Evolutionary conservation across 1,140 invertebrate genomes (phyloP), one percentile per base, ranked within the genome.

Genomic region (Drosophila setifemur): DNA sequence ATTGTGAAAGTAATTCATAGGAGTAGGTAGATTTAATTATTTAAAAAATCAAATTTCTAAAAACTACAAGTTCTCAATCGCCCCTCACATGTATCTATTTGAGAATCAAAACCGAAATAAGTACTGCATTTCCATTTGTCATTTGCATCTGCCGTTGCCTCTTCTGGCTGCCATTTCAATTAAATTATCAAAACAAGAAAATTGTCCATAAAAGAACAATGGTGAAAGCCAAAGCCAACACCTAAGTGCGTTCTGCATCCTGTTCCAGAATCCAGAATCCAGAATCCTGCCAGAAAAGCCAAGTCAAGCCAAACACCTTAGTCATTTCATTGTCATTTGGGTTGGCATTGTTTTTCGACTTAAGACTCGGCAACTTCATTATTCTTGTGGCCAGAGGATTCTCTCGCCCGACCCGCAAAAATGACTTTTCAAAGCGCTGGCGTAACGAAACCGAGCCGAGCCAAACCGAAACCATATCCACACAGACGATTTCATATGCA

Each of bases 351-450:
- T 83, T 77, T 70, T 54, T 53, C 70, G 42, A 86, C 81, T 86
- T 86, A 86, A 86, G 81, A 86, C 74, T 70, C 77, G 79, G 55
- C 70, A 86, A 86, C 72, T 70, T 70, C 75, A 86, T 86, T 86
- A 86, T 86, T 79, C 61, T 68, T 67, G 60, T 81, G 81, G 74
- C 75, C 76, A 73, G 40, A 73, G n/a, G n/a, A 48, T 54, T 28
- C 61, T 47, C 55, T 25, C 31, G 18, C 39, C 18, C 40, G 40
- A 23, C 52, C 43, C 33, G n/a, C 48, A 39, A 31, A 76, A 85
- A 86, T 86, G 81, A 86, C 81, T 86, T 86, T 86, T 87, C 81
- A 68, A 86, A 86, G 81, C 72, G 75, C 54, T 73, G 71, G 63
- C 63, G 67, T 76, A 86, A 86, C 73, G 68, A 76, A 86, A 72